These are phyloP conservation scores for Callopanchax toddi DNA, from an alignment of 2,113 vertebrate species.

Conservation along the genomic window DNA sequence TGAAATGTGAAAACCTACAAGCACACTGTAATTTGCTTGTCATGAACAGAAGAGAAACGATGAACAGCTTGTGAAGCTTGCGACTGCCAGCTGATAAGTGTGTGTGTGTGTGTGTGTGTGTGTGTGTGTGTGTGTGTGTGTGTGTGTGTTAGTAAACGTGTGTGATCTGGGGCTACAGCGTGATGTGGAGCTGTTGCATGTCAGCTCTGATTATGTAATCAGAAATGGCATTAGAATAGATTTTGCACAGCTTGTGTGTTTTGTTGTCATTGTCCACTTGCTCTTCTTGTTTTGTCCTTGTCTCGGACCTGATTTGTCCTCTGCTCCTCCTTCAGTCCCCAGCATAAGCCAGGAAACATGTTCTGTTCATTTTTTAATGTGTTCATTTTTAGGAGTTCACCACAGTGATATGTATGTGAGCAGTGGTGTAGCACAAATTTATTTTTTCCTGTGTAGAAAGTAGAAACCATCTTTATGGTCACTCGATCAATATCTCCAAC, in stretches of 20 bases:
- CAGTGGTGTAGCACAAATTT: too few species aligned
- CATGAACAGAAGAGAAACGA: constrained; percentile 12
- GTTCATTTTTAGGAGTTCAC: background rate
- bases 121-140: background rate
- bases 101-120: background rate
- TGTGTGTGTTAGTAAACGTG: background rate
- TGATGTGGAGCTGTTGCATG: constrained; percentile 43
- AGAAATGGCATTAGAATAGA: constrained; percentile 68
- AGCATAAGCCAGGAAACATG: constrained; percentile 6
- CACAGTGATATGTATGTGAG: background rate
- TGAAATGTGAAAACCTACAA: too few species aligned
- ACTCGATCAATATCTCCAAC: too few species aligned
- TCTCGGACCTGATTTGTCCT: constrained; percentile 14
- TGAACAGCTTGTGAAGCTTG: constrained; percentile 11
- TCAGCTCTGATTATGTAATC: constrained; percentile 68
- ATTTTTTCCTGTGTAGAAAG: too few species aligned
- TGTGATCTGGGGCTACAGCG: constrained; percentile 9
- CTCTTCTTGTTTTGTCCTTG: constrained; percentile 30
- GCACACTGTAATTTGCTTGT: background rate
- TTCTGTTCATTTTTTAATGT: background rate
- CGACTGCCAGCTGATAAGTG: background rate
- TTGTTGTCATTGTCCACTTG: constrained; percentile 57
- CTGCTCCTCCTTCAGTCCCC: constrained; percentile 2
- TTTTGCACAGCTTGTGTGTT: constrained; percentile 36
- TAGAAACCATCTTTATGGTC: too few species aligned